phyloP scores from a whole-genome alignment of 2,113 vertebrate species.

The Corydoras sp. region DNA sequence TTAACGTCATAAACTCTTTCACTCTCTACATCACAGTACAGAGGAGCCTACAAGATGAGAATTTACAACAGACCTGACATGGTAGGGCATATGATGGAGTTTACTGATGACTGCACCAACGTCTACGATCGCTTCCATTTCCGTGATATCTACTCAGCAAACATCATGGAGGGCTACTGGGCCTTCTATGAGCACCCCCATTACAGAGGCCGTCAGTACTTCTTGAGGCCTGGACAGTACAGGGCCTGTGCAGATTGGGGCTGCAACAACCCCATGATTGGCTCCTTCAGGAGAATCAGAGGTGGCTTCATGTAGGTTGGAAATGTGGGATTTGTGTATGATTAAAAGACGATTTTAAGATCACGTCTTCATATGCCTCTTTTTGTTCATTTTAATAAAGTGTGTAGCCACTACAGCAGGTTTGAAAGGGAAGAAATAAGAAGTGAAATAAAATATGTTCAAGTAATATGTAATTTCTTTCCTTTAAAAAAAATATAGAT shows the following conservation, averaged over 20 bases:
- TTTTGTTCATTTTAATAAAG: background rate
- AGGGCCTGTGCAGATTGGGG: constrained; percentile 64
- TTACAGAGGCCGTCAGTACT: constrained; percentile 68
- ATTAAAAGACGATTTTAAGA: constrained; percentile 52
- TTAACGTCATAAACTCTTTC: constrained; percentile 7
- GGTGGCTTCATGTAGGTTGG: constrained; percentile 47
- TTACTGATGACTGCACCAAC: constrained; percentile 66
- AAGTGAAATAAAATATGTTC: background rate
- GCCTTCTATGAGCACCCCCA: constrained; percentile 67
- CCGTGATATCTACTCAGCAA: constrained; percentile 63
- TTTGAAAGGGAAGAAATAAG: background rate
- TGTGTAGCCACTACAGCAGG: background rate
- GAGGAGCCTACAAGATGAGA: constrained; percentile 63
- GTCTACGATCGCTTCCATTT: constrained; percentile 57
- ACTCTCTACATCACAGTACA: constrained; percentile 51
- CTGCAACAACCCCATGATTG: constrained; percentile 62
- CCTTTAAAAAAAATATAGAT: background rate
- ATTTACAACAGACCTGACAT: constrained; percentile 64
- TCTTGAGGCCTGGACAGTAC: constrained; percentile 66
- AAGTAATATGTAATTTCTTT: background rate
- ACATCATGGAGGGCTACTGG: constrained; percentile 66
- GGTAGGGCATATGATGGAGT: constrained; percentile 61
- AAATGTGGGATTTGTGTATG: constrained; percentile 13
- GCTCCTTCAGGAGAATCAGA: constrained; percentile 69
- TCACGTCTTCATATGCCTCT: background rate